A percentile compares a stretch with the other conserved stretches of the same genome.
phyloP scores from a whole-genome alignment of 1,140 invertebrate genomes.

The Mylabris phalerata region DNA sequence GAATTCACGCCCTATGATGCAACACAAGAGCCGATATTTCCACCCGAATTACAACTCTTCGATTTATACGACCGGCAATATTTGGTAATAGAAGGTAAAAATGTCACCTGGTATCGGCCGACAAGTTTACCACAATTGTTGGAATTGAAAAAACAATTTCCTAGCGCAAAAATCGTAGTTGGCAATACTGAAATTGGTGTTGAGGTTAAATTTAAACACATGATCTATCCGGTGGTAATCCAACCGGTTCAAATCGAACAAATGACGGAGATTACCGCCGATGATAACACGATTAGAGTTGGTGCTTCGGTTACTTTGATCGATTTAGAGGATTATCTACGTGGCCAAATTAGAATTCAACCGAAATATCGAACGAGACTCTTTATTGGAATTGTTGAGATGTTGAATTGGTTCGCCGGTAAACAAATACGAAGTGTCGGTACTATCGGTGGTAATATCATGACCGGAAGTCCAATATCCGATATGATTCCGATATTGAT shows the following conservation, averaged over 20 bases:
- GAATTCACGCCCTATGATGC: slow-evolving; percentile 73
- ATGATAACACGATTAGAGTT: slow-evolving; percentile 56
- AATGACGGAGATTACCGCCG: slow-evolving; percentile 53
- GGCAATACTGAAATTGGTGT: slow-evolving; percentile 95
- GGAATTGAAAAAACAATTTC: slow-evolving; percentile 63
- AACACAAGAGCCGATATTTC: slow-evolving; percentile 90
- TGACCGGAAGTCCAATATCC: slow-evolving; percentile 93
- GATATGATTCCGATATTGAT: slow-evolving; percentile 91
- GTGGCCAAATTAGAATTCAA: slow-evolving; percentile 49
- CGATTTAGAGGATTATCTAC: slow-evolving; percentile 60
- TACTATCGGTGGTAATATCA: slow-evolving; percentile 85
- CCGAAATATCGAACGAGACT: slow-evolving; percentile 61
- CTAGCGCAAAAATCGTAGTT: slow-evolving; percentile 78
- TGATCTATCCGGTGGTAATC: slow-evolving; percentile 74
- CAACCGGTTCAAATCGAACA: slow-evolving; percentile 67
- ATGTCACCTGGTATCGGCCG: slow-evolving; percentile 76
- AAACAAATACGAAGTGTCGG: slow-evolving; percentile 83
- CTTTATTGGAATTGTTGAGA: slow-evolving; percentile 68
- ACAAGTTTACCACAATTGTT: slow-evolving; percentile 62
- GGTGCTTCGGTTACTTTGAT: slow-evolving; percentile 77
- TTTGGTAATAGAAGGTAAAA: slow-evolving; percentile 61
- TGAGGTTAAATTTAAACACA: slow-evolving; percentile 86
- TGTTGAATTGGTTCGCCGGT: slow-evolving; percentile 92
- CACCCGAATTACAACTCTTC: slow-evolving; percentile 75
- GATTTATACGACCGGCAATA: slow-evolving; percentile 55